phyloP scores from a whole-genome alignment of 92 coral and sea anemone genomes.

The Montipora capitata region DNA sequence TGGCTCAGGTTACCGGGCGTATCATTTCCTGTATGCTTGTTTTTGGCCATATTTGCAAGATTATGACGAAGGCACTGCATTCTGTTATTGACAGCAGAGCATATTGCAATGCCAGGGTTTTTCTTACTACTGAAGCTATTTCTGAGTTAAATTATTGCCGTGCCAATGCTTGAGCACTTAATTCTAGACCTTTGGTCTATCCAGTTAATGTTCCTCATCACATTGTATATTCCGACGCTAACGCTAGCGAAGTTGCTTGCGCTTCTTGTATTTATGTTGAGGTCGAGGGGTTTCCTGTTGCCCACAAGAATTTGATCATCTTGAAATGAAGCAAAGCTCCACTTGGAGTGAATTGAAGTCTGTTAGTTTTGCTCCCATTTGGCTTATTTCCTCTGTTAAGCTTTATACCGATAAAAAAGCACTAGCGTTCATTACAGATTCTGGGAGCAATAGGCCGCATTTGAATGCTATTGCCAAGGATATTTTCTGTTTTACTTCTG shows the following conservation, averaged over 20 bases:
- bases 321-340: constrained; percentile 45
- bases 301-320: constrained; percentile 12
- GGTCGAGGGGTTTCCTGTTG: constrained; percentile 4
- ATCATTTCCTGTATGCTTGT: constrained; percentile 50
- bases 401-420: constrained; percentile 34
- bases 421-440: constrained; percentile 28
- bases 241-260: constrained; percentile 24
- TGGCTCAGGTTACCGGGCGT: constrained; percentile 19
- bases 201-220: constrained; percentile 6
- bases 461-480: constrained; percentile 35
- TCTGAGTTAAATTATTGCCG: constrained; percentile 25
- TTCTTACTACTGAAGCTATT: constrained; percentile 18
- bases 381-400: background rate
- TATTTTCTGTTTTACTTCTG: constrained; percentile 25
- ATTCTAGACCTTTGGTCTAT: constrained; percentile 17
- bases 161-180: constrained; percentile 4
- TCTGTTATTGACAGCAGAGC: constrained; percentile 24
- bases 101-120: constrained; percentile 29
- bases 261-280: constrained; percentile 6
- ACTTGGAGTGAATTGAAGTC: constrained; percentile 40
- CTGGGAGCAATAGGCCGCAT: constrained; percentile 34
- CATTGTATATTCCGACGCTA: constrained; percentile 13
- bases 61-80: constrained; percentile 39
- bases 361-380: constrained; percentile 27
- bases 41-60: constrained; percentile 10